Evolutionary conservation across 2,113 vertebrate genomes (phyloP).

Genomic region (Australoheros scitulus): DNA sequence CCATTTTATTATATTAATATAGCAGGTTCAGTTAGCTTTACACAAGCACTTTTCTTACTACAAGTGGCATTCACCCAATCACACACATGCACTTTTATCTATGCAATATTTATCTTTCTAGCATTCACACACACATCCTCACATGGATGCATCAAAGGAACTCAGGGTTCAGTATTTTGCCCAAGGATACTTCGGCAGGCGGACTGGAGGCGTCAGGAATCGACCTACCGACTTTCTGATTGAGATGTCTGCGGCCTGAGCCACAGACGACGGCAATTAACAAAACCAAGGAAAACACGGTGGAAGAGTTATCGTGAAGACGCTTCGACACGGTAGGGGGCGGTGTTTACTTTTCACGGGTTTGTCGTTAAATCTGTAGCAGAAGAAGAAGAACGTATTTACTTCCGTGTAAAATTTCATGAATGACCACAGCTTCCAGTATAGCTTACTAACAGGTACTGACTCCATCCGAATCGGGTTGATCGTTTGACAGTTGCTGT

Average conservation of each 20-base stretch:
- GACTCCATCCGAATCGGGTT: neutral
- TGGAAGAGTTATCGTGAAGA: neutral
- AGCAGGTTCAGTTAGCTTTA: no score
- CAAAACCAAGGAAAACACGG: neutral
- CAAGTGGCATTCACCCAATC: no score
- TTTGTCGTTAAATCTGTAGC: neutral
- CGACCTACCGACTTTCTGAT: no score
- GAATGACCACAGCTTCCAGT: slow-evolving; percentile 44
- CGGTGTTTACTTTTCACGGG: neutral
- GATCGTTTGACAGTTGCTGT: neutral
- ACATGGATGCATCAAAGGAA: no score
- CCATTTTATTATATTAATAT: no score
- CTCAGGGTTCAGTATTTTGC: no score
- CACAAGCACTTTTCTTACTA: no score
- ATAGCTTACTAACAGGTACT: neutral
- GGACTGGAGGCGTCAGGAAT: no score
- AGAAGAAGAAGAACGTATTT: slow-evolving; percentile 3
- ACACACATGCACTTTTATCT: no score
- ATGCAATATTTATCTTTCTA: no score
- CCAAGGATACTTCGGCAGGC: no score
- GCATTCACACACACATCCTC: no score
- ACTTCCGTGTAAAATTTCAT: slow-evolving; percentile 55
- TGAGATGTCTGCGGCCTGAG: neutral
- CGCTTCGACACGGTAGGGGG: slow-evolving; percentile 3
- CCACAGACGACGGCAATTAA: neutral